Evolutionary conservation across 2,113 vertebrate genomes (phyloP).

Genomic region (Paratilapia polleni): DNA sequence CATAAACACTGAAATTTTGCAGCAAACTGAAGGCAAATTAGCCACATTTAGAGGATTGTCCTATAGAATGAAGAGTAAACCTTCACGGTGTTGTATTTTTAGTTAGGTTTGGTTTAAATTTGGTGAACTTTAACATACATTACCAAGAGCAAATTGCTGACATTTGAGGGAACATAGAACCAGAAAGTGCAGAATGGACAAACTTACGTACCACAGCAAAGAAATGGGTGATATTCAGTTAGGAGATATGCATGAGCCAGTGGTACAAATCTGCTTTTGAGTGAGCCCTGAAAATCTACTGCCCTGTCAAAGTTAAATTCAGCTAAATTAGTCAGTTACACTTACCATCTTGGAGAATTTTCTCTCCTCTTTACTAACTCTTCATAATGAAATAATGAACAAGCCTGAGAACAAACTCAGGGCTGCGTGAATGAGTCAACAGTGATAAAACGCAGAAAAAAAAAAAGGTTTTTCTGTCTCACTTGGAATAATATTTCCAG

Average conservation of each 20-base stretch:
- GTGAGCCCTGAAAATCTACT: neutral
- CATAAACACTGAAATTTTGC: neutral
- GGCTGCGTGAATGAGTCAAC: neutral
- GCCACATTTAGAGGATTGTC: no score
- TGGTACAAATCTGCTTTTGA: neutral
- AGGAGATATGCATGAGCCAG: neutral
- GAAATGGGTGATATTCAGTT: no score
- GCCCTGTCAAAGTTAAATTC: neutral
- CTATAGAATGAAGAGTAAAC: neutral
- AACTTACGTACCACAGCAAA: no score
- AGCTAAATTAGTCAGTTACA: neutral
- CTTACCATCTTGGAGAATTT: neutral
- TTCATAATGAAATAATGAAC: neutral
- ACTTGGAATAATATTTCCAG: neutral
- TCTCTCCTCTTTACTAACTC: accelerated
- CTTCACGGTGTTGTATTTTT: neutral
- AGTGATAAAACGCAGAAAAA: neutral
- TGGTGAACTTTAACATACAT: neutral
- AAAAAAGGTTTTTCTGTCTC: neutral
- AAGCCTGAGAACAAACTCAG: accelerated
- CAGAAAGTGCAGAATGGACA: no score
- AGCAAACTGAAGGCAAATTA: accelerated
- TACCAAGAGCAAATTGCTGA: no score
- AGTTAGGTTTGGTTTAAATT: neutral
- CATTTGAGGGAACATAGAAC: no score